Base-by-base conservation (phyloP, 2,113 vertebrate genomes). In the Tachuris rubrigastra region DNA sequence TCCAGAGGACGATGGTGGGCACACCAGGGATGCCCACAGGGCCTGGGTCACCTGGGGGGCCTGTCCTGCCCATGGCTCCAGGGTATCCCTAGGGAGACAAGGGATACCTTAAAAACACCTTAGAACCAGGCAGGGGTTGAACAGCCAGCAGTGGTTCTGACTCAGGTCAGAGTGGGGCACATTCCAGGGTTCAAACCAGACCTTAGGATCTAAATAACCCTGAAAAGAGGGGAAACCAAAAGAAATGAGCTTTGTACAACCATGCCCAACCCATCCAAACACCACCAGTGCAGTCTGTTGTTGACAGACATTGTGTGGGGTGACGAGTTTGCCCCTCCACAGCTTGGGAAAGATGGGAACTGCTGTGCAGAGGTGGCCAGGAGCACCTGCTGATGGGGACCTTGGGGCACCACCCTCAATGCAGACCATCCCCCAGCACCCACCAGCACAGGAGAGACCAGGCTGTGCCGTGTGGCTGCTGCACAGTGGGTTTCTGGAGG, bases 1-100 rank as follows among this genome's bases (percentile, higher is more conserved):
- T 98, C 98, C 98, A 99, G 63, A 99, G 97, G 87, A 99, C 92
- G 17, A 99, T 41, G 28, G 95, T 97, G 28, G 99, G 99, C 66
- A 98, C 94, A 33, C 99, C 99, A 0, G 98, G 94, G 14, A 95
- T 96, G 44, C 99, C 99, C 5, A 63, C 95, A 30, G 97, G 97
- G 21, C 99, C 99, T 0, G 86, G 96, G 12, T 96, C 91, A 2
- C 99, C 99, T 0, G 47, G 97, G 69, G 78, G 96, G 3, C 99
- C 99, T 1, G 8, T 73, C 46, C 81, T 89, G 8, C 99, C 99
- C 97, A 94, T 44, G 37, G 86, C 87, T 25, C 99, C 99, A 1
- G 90, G 96, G 35, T 91, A 72, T 13, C 99, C 99, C 99, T 99
- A 35, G 8, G 14, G 55, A 78, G 35, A 82, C 23, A 91, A 13